Percentiles rank a stretch among this genome's conserved stretches.
phyloP scores from a whole-genome alignment of 1,140 invertebrate species.

The Diabrotica virgifera region DNA sequence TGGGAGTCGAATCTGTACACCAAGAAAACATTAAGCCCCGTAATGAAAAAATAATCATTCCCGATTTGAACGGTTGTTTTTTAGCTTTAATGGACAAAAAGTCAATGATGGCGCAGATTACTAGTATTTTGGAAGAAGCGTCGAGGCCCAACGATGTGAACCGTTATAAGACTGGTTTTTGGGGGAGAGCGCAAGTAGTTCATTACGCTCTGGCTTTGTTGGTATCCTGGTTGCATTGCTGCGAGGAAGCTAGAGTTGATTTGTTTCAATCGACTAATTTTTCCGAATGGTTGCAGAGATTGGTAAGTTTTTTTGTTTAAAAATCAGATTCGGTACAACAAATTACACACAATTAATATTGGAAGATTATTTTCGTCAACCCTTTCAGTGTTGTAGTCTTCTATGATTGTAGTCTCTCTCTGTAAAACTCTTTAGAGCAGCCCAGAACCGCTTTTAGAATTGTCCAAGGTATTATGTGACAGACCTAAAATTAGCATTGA shows the following conservation, averaged over 20 bases:
- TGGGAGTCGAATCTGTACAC: slow-evolving; percentile 67
- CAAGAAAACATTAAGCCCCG: slow-evolving; percentile 44
- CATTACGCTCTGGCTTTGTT: slow-evolving; percentile 79
- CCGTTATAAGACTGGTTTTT: slow-evolving; percentile 83
- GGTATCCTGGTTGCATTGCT: slow-evolving; percentile 81
- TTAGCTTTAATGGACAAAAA: slow-evolving; percentile 80
- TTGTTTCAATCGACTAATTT: slow-evolving; percentile 67
- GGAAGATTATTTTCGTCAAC: no score
- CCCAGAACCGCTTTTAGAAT: no score
- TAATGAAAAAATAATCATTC: slow-evolving; percentile 44
- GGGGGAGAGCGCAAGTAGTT: slow-evolving; percentile 72
- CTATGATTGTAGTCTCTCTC: no score
- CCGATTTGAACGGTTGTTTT: slow-evolving; percentile 53
- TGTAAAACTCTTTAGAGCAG: no score
- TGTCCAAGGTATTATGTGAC: no score
- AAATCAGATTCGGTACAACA: no score
- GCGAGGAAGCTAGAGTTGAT: slow-evolving; percentile 59
- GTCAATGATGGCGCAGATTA: slow-evolving; percentile 75
- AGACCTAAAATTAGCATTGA: no score
- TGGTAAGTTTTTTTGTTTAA: slow-evolving; percentile 46
- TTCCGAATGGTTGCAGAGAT: slow-evolving; percentile 68
- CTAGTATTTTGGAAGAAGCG: slow-evolving; percentile 83
- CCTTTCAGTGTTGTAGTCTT: no score
- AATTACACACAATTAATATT: no score
- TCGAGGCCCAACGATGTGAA: slow-evolving; percentile 73